Evolutionary conservation across 1,140 invertebrate genomes (phyloP).

Genomic region (Rhagoletis zephyria): DNA sequence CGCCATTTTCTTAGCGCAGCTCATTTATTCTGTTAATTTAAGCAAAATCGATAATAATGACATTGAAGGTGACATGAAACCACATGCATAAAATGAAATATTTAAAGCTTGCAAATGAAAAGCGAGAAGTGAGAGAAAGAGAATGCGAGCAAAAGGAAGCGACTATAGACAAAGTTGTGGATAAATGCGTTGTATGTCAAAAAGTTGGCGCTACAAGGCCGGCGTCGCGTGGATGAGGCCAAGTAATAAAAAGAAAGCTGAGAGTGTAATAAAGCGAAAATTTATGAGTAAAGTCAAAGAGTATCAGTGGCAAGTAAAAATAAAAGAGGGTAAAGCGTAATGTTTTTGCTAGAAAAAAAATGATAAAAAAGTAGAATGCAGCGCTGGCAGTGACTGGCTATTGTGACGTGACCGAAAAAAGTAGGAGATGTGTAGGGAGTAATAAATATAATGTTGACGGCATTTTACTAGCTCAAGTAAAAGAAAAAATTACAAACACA

Average conservation of each 20-base stretch:
- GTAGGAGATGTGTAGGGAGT: no score
- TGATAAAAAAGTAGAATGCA: not conserved
- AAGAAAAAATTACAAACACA: no score
- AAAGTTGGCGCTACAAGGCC: constrained; percentile 13
- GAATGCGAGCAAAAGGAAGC: not conserved
- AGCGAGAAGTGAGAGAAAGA: not conserved
- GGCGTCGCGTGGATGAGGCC: not conserved
- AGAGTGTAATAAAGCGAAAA: constrained; percentile 31
- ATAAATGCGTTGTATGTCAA: constrained; percentile 11
- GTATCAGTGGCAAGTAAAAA: not conserved
- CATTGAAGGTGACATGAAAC: not conserved
- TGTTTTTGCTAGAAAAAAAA: not conserved
- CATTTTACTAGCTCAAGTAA: no score
- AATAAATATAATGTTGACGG: no score
- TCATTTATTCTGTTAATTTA: constrained; percentile 62
- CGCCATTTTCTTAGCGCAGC: not conserved
- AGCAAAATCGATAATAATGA: constrained; percentile 67
- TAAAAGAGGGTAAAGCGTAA: not conserved
- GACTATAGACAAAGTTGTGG: not conserved
- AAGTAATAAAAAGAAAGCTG: constrained; percentile 31
- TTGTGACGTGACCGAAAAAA: no score
- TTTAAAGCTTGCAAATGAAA: not conserved
- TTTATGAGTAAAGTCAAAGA: constrained; percentile 1
- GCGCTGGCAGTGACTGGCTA: not conserved
- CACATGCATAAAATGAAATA: not conserved